These are phyloP conservation scores for Lynx canadensis DNA, from an alignment of 2,113 vertebrate genomes.

Conservation along the genomic window DNA sequence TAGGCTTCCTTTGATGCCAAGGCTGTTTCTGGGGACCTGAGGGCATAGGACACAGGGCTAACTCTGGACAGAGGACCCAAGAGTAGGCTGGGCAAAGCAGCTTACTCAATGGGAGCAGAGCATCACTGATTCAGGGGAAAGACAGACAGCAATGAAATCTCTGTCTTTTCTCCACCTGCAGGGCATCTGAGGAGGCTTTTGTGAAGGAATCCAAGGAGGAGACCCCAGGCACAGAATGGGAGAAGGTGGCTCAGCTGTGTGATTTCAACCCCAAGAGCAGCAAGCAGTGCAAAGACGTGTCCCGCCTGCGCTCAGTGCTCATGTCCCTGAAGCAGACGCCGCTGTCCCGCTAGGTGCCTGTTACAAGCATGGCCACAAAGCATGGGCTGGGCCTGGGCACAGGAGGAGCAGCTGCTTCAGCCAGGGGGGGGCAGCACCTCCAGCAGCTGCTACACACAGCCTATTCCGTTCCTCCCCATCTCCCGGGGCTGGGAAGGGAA, in stretches of 20 bases:
- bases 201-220: conserved; percentile 94
- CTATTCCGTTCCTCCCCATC: conserved; percentile 39
- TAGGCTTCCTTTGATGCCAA: background rate
- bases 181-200: conserved; percentile 96
- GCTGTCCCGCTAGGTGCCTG: conserved; percentile 91
- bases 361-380: conserved; percentile 61
- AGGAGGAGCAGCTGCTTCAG: conserved; percentile 36
- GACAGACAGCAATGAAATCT: background rate
- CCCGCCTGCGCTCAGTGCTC: conserved; percentile 97
- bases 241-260: conserved; percentile 96
- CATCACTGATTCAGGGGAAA: background rate
- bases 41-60: background rate
- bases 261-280: conserved; percentile 99
- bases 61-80: background rate
- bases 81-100: background rate
- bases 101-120: background rate
- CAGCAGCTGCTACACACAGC: conserved; percentile 50
- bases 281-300: conserved; percentile 99
- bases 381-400: conserved; percentile 41
- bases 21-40: background rate
- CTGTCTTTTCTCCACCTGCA: conserved; percentile 72
- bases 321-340: conserved; percentile 98
- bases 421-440: background rate
- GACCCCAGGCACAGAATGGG: conserved; percentile 94
- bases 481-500: conserved; percentile 22